Conservation (phyloP, 1,140 invertebrate species). For the Brachionus angularis region DNA sequence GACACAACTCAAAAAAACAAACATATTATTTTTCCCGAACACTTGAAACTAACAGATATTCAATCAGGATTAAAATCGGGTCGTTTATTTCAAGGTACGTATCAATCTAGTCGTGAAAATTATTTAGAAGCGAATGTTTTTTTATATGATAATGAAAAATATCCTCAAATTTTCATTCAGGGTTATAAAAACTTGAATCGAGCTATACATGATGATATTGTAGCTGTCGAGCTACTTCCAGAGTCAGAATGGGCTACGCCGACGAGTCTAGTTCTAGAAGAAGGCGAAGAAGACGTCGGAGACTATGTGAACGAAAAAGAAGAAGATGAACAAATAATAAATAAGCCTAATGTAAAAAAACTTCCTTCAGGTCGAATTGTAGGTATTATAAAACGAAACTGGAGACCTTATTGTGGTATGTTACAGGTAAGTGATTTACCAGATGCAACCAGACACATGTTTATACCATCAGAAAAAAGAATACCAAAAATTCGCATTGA, state of each 20-base stretch:
- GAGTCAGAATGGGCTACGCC: conserved; percentile 82
- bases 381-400: conserved; percentile 89
- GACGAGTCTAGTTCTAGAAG: conserved; percentile 55
- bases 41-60: conserved; percentile 70
- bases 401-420: conserved; percentile 64
- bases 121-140: conserved; percentile 87
- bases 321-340: conserved; percentile 41
- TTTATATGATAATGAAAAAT: conserved; percentile 61
- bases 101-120: conserved; percentile 73
- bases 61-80: conserved; percentile 76
- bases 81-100: conserved; percentile 70
- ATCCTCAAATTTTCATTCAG: conserved; percentile 64
- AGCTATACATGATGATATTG: conserved; percentile 89
- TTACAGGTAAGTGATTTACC: conserved; percentile 14
- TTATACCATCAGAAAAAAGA: conserved; percentile 27
- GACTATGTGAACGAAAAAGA: conserved; percentile 37
- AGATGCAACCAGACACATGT: conserved; percentile 24
- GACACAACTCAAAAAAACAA: conserved; percentile 22
- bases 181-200: conserved; percentile 81
- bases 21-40: conserved; percentile 64
- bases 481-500: conserved; percentile 44
- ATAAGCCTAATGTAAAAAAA: conserved; percentile 44
- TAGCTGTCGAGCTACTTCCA: conserved; percentile 84
- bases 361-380: conserved; percentile 80
- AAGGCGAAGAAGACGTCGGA: conserved; percentile 27